A percentile compares a stretch with the other conserved stretches of the same genome.
Evolutionary conservation across 2,888 invertebrate species (phyloP).

Genomic region (Hyalella azteca): DNA sequence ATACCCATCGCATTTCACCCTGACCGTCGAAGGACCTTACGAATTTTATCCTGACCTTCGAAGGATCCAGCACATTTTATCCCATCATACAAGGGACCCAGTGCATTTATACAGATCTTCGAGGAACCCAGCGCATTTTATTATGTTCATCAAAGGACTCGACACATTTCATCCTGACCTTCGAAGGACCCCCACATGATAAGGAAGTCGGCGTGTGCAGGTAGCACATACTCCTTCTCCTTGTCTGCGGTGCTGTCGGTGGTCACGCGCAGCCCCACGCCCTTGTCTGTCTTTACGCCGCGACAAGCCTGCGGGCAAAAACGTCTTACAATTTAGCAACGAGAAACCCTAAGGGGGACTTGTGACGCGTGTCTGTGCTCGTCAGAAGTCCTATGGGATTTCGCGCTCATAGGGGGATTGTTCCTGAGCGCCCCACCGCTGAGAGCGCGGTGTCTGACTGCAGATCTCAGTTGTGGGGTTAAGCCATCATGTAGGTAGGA

Average conservation of each 20-base stretch:
- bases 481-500: too few relatives aligned
- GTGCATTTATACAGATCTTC: slow-evolving; percentile 73
- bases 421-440: too few relatives aligned
- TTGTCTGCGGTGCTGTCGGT: slow-evolving; percentile 60
- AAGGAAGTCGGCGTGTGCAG: slow-evolving; percentile 90
- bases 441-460: too few relatives aligned
- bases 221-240: slow-evolving; percentile 77
- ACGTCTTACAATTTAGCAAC: too few relatives aligned
- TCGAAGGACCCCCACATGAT: slow-evolving; percentile 94
- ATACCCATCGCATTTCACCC: background rate
- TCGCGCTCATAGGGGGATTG: too few relatives aligned
- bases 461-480: too few relatives aligned
- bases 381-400: too few relatives aligned
- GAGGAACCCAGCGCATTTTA: too few relatives aligned
- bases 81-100: background rate
- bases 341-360: too few relatives aligned
- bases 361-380: too few relatives aligned
- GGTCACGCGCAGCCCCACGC: slow-evolving; percentile 68
- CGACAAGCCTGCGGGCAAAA: slow-evolving; percentile 97
- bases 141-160: too few relatives aligned
- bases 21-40: background rate
- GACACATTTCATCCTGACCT: slow-evolving; percentile 69
- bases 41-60: background rate
- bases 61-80: background rate
- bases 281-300: slow-evolving; percentile 85